Evolutionary conservation across 1,140 invertebrate species (phyloP), one percentile per base, ranked within the genome.

Genomic region (Pseudomyrmex gracilis): DNA sequence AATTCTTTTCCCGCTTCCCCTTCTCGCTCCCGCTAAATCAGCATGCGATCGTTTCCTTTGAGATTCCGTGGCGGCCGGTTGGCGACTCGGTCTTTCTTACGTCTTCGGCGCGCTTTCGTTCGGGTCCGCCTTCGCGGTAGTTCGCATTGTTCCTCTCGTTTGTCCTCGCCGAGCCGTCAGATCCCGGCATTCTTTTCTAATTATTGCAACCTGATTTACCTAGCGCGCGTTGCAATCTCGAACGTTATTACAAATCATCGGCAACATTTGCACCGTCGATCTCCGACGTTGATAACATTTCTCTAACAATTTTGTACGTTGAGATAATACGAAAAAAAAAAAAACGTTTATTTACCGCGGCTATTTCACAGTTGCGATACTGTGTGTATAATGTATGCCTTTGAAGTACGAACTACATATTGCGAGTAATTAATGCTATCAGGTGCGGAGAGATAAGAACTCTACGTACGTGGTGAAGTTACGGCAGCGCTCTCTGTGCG

Each of bases 1-100:
- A 43, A 84, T 82, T 88, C 82, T 87, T 82, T 84, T 84, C 78
- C 34, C 63, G 49, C 53, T 60, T 63, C 13, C 51, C 68, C 70
- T 22, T 53, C 55, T 15, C 34, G 55, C 45, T 47, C 15, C 15
- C 22, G 17, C 58, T 43, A 68, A 82, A 53, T 74, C 60, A 51
- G 34, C 67, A 51, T 67, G 55, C 57, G 64, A 84, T 63, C 67
- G 80, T 57, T 67, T 68, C 8, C 43, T 67, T 58, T n/a, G 9
- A 71, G 71, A 86, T 77, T 71, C 64, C 64, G 49, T 49, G 5
- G 17, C 47, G n/a, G 53, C n/a, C 51, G 20, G 20, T 68, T 22
- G 45, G 51, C 1, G 10, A 24, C 13, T 49, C 49, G 43, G 10
- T 17, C n/a, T n/a, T 64, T 15, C 22, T 64, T 63, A 53, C 20